Conservation (phyloP, 2,113 vertebrate species). For the Tachysurus fulvidraco region DNA sequence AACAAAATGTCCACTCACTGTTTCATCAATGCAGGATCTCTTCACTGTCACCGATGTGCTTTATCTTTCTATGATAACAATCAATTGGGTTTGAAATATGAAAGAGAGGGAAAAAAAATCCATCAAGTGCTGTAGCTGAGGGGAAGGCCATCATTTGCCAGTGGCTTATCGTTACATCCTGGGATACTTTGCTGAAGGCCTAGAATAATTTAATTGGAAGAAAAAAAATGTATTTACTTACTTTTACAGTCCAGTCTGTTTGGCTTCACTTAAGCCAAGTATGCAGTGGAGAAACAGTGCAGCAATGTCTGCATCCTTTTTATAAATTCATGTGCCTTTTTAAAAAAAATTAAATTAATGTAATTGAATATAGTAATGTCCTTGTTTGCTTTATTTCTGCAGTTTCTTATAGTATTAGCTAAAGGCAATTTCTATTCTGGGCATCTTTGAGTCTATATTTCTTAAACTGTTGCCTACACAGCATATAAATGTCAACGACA, state of each 20-base stretch:
- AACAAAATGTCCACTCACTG: constrained; percentile 21
- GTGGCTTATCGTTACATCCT: constrained; percentile 33
- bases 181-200: constrained; percentile 27
- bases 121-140: constrained; percentile 31
- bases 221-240: constrained; percentile 21
- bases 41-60: neutral
- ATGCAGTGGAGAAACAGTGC: neutral
- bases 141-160: constrained; percentile 24
- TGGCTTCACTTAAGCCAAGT: constrained; percentile 24
- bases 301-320: neutral
- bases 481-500: constrained; percentile 7
- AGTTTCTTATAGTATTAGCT: constrained; percentile 8
- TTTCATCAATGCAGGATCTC: constrained; percentile 14
- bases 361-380: constrained; percentile 16
- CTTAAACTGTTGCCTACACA: constrained; percentile 29
- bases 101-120: constrained; percentile 23
- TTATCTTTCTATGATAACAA: constrained; percentile 46
- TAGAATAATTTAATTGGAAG: constrained; percentile 20
- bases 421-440: constrained; percentile 20
- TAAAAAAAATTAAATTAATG: constrained; percentile 14
- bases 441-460: constrained; percentile 29
- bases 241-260: constrained; percentile 28
- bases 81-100: constrained; percentile 42
- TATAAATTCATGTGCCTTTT: constrained; percentile 19
- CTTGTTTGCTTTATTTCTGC: neutral